Evolutionary conservation across 2,797 vertebrate genomes (phyloP).

Genomic region (Salarias fasciatus): DNA sequence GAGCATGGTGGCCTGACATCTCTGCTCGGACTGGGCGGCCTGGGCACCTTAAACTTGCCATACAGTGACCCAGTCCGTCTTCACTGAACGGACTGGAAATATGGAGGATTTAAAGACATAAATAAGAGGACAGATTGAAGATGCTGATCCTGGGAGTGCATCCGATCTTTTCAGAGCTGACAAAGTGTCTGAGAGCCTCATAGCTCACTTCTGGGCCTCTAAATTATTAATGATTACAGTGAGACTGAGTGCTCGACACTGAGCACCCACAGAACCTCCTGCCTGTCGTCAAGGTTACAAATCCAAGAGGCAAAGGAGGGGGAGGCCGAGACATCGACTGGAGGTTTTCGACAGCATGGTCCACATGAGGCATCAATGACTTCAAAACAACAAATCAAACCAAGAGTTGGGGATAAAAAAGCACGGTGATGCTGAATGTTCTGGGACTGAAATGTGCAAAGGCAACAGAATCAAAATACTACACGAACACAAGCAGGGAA

Average conservation of each 20-base stretch:
- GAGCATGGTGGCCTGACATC: constrained; percentile 58
- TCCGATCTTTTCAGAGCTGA: constrained; percentile 73
- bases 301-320: constrained; percentile 66
- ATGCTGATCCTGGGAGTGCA: constrained; percentile 57
- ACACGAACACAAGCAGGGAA: constrained; percentile 55
- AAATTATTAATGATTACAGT: constrained; percentile 86
- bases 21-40: constrained; percentile 43
- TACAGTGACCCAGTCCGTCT: constrained; percentile 4
- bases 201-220: constrained; percentile 79
- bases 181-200: constrained; percentile 79
- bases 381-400: constrained; percentile 72
- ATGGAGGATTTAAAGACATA: constrained; percentile 37
- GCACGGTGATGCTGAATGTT: constrained; percentile 75
- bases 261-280: constrained; percentile 77
- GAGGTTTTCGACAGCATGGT: constrained; percentile 62
- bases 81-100: constrained; percentile 24
- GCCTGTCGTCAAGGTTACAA: constrained; percentile 88
- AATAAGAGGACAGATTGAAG: constrained; percentile 42
- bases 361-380: constrained; percentile 76
- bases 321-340: constrained; percentile 50
- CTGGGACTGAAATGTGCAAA: constrained; percentile 72
- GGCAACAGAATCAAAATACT: constrained; percentile 67
- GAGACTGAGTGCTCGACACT: constrained; percentile 78
- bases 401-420: constrained; percentile 65
- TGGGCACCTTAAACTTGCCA: constrained; percentile 25